These are phyloP conservation scores for Ariolimax columbianus DNA, from an alignment of 2,888 invertebrate species.

Conservation along the genomic window DNA sequence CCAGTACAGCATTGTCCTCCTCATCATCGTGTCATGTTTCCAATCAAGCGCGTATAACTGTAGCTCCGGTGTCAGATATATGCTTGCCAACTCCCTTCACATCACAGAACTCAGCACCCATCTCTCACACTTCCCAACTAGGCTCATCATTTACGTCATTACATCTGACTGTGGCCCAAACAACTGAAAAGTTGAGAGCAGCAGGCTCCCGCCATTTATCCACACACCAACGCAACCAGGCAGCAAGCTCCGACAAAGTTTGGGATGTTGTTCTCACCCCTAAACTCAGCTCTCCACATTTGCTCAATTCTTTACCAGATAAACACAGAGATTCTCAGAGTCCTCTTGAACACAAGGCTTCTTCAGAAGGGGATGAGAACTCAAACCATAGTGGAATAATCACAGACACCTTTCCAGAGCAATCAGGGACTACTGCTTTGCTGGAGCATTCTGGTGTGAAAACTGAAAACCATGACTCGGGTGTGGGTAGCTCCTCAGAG, in stretches of 20 bases:
- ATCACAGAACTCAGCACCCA: not conserved
- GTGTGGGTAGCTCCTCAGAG: slow-evolving; percentile 73
- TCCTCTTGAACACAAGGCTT: slow-evolving; percentile 55
- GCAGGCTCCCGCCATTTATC: not conserved
- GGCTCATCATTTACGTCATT: slow-evolving; percentile 9
- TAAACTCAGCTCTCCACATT: slow-evolving; percentile 43
- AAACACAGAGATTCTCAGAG: slow-evolving; percentile 49
- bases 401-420: slow-evolving; percentile 56
- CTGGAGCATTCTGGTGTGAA: slow-evolving; percentile 62
- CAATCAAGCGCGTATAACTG: not conserved
- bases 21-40: slow-evolving; percentile 13
- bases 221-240: slow-evolving; percentile 31
- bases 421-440: slow-evolving; percentile 59
- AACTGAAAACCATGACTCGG: slow-evolving; percentile 72
- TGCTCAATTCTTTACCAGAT: slow-evolving; percentile 53
- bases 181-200: not conserved
- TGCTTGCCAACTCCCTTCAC: not conserved
- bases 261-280: slow-evolving; percentile 30
- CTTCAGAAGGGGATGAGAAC: slow-evolving; percentile 67
- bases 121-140: not conserved
- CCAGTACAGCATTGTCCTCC: not conserved
- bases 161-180: not conserved
- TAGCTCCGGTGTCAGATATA: not conserved
- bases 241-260: slow-evolving; percentile 31
- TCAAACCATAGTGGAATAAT: slow-evolving; percentile 67